These are phyloP conservation scores for Chloebia gouldiae DNA, from an alignment of 2,113 vertebrate species.

Conservation along the genomic window DNA sequence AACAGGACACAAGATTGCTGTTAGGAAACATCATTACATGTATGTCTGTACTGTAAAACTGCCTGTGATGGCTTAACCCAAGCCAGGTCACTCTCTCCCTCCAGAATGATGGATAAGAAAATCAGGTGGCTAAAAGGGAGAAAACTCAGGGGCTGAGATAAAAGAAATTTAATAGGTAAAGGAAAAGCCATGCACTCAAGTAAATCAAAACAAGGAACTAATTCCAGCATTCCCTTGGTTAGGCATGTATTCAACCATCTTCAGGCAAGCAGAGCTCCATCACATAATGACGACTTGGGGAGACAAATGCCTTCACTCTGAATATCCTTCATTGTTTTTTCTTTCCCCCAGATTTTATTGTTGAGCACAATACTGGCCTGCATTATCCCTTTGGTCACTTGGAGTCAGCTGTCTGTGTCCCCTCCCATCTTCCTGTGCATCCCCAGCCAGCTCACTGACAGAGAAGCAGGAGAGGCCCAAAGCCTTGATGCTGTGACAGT, in stretches of 20 bases:
- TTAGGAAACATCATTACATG: not conserved
- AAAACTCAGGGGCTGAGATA: not conserved
- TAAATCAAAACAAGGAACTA: not conserved
- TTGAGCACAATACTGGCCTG: fast-evolving
- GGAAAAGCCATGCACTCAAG: not conserved
- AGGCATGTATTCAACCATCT: not conserved
- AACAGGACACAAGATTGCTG: not conserved
- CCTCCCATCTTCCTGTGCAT: not conserved
- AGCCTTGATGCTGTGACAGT: not conserved
- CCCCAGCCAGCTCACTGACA: not conserved
- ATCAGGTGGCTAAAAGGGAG: not conserved
- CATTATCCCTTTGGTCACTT: not conserved
- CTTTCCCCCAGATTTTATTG: not conserved
- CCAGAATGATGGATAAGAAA: not conserved
- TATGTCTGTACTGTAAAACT: not conserved
- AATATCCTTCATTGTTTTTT: fast-evolving
- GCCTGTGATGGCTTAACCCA: not conserved
- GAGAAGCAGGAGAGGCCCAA: not conserved
- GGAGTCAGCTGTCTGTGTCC: not conserved
- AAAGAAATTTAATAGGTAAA: not conserved
- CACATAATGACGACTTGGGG: fast-evolving
- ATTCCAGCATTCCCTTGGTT: not conserved
- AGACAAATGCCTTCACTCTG: not conserved
- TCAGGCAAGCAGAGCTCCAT: not conserved
- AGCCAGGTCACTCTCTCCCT: not conserved